Percentiles rank a stretch among this genome's conserved stretches.
Conservation (phyloP, 2,888 invertebrate species). For the Balanococcus diminutus region DNA sequence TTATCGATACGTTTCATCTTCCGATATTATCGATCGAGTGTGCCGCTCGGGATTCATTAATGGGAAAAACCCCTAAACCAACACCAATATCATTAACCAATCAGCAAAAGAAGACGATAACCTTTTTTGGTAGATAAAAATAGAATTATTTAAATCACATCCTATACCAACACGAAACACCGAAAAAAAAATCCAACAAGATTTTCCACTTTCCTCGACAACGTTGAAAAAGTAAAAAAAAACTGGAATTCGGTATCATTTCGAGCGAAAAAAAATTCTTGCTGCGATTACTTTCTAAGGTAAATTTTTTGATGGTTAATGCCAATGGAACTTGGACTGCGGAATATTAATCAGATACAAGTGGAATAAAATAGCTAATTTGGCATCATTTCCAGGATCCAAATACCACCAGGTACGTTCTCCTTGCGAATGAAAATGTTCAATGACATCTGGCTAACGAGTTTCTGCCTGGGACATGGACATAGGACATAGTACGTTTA, state of each 20-base stretch:
- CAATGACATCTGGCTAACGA: background rate
- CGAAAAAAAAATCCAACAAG: background rate
- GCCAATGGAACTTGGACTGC: background rate
- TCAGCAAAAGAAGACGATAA: background rate
- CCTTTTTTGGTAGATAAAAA: background rate
- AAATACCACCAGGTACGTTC: conserved; percentile 25
- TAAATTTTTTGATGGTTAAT: background rate
- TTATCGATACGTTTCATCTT: too few species aligned
- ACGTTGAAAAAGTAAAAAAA: background rate
- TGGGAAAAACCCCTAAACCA: background rate
- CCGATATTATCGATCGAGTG: too few species aligned
- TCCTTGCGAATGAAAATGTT: background rate
- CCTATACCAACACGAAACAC: background rate
- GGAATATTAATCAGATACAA: background rate
- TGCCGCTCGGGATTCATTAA: too few species aligned
- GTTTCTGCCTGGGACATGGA: too few species aligned
- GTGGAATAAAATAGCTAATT: background rate
- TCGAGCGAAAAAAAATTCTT: background rate
- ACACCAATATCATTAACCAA: background rate
- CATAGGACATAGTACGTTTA: too few species aligned
- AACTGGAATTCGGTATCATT: background rate
- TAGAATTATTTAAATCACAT: background rate
- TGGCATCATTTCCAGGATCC: conserved; percentile 11
- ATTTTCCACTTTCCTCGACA: conserved; percentile 16
- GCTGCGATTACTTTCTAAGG: background rate